Conservation (phyloP, 2,888 invertebrate genomes). For the Allolobophora icterica region DNA sequence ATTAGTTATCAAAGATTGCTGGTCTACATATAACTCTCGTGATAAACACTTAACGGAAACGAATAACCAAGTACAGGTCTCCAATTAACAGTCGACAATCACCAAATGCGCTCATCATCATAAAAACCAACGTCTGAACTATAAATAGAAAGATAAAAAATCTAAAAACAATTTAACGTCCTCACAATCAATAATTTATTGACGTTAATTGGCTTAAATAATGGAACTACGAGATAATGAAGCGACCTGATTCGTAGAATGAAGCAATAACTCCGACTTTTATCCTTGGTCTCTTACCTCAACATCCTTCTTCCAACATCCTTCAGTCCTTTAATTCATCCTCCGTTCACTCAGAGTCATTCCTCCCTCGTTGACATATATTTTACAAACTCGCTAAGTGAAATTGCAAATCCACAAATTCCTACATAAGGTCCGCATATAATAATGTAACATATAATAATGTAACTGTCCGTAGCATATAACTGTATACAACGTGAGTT, state of each 20-base stretch:
- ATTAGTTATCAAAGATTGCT: slow-evolving; percentile 17
- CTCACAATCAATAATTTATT: slow-evolving; percentile 11
- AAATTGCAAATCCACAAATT: background rate
- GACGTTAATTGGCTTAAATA: slow-evolving; percentile 11
- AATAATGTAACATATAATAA: background rate
- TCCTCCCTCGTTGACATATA: background rate
- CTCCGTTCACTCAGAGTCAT: background rate
- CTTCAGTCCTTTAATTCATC: too few species aligned
- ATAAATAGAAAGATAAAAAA: slow-evolving; percentile 3
- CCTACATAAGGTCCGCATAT: background rate
- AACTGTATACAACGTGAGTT: background rate
- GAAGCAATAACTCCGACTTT: background rate
- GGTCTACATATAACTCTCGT: background rate
- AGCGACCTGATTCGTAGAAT: background rate
- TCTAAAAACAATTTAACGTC: background rate
- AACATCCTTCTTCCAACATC: background rate
- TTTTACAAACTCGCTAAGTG: background rate
- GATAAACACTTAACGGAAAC: background rate
- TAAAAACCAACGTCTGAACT: background rate
- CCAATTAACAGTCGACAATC: background rate
- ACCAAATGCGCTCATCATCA: background rate
- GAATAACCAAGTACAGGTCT: background rate
- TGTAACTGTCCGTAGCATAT: background rate
- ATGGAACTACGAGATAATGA: background rate
- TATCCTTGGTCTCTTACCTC: background rate